Evolutionary conservation across 2,113 vertebrate species (phyloP).

Genomic region (Agapornis roseicollis): DNA sequence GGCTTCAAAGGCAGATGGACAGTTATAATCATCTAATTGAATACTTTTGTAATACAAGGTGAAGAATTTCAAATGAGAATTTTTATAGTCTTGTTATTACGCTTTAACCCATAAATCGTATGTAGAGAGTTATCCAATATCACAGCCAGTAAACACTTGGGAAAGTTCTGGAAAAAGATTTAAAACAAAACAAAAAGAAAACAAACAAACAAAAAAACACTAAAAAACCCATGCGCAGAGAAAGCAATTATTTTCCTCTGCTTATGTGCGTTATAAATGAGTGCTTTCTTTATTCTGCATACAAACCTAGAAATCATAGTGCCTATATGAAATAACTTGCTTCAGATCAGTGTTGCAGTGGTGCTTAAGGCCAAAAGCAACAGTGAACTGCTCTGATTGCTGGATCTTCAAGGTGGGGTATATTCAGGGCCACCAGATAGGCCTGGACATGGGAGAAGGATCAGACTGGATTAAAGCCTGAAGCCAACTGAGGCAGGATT

Average conservation of each 20-base stretch:
- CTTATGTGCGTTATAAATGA: not conserved
- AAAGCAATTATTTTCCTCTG: not conserved
- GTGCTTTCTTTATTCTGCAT: not conserved
- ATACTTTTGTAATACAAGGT: not conserved
- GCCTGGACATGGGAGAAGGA: not conserved
- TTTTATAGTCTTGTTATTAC: not conserved
- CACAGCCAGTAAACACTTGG: not conserved
- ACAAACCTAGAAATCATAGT: not conserved
- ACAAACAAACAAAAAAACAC: not conserved
- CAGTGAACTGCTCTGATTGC: not conserved
- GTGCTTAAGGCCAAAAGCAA: not conserved
- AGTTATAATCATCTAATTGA: not conserved
- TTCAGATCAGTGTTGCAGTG: not conserved
- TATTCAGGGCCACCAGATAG: not conserved
- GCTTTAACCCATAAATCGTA: not conserved
- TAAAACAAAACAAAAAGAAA: not conserved
- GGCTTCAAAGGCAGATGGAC: not conserved
- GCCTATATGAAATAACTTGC: not conserved
- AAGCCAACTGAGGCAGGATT: not conserved
- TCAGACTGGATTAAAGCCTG: not conserved
- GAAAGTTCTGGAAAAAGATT: not conserved
- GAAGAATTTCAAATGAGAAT: not conserved
- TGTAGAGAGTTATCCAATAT: not conserved
- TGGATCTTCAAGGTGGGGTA: not conserved
- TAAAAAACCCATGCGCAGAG: not conserved